These are phyloP conservation scores for Staurois parvus DNA, from an alignment of 2,797 vertebrate species.

Conservation along the genomic window DNA sequence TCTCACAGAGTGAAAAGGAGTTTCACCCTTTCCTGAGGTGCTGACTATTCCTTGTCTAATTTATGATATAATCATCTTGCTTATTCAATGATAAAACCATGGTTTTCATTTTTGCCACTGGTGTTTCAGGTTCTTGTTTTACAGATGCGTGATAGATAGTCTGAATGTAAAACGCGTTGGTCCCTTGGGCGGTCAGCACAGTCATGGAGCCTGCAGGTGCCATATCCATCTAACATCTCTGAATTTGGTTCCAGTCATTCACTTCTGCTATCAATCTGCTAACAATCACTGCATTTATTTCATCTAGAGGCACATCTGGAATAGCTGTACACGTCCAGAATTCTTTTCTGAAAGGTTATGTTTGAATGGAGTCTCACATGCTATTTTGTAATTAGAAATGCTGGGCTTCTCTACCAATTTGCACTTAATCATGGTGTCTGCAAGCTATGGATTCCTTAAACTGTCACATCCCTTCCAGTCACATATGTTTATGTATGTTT, in stretches of 20 bases:
- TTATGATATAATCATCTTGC: slow-evolving; percentile 37
- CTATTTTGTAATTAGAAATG: slow-evolving; percentile 67
- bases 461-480: slow-evolving; percentile 40
- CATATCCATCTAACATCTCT: slow-evolving; percentile 65
- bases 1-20: slow-evolving; percentile 9
- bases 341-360: slow-evolving; percentile 67
- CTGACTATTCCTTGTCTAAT: slow-evolving; percentile 39
- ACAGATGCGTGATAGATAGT: slow-evolving; percentile 63
- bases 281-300: slow-evolving; percentile 68
- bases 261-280: slow-evolving; percentile 68
- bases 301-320: slow-evolving; percentile 71
- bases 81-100: slow-evolving; percentile 37
- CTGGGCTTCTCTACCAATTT: slow-evolving; percentile 68
- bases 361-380: slow-evolving; percentile 65
- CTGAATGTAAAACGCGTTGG: neutral
- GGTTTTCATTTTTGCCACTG: slow-evolving; percentile 46
- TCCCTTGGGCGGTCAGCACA: slow-evolving; percentile 63
- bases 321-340: slow-evolving; percentile 64
- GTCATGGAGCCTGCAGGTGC: slow-evolving; percentile 67
- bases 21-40: slow-evolving; percentile 14
- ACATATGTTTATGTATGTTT: slow-evolving; percentile 23
- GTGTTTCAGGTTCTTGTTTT: slow-evolving; percentile 53
- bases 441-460: slow-evolving; percentile 42
- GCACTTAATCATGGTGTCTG: slow-evolving; percentile 54
- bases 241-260: slow-evolving; percentile 64